Evolutionary conservation across 2,888 invertebrate genomes (phyloP), one percentile per base, ranked within the genome.

Genomic region (Malthinus seriepunctatus): DNA sequence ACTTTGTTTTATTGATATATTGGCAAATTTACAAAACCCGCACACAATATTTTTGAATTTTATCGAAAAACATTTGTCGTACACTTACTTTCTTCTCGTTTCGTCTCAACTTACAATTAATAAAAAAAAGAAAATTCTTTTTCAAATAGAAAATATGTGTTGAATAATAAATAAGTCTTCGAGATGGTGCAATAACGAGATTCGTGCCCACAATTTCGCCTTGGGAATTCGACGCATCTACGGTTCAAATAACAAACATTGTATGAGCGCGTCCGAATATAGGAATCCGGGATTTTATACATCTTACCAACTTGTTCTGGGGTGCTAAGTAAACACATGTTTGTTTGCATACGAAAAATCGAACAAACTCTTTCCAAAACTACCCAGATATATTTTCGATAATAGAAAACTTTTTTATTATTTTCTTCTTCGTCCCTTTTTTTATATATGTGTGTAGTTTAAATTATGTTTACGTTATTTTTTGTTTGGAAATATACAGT

Each of bases 301-400:
- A 69, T 71, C 70, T 69, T 71, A 62, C 68, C 63, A 70, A 71
- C 69, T 72, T 71, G 71, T 70, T 72, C 72, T 23, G 65, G 68
- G 66, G 67, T 69, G 65, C 70, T 73, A 67, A 69, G 72, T 69
- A 73, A 74, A 74, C 68, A 72, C 68, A 68, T 71, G 72, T 69
- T 71, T 74, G 72, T 72, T 72, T 72, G 69, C 69, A 67, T 70
- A 71, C 67, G 66, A 70, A 72, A 72, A 72, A 72, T 73, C 69
- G 70, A 70, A 70, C 61, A 63, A 64, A 68, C 70, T 70, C 65
- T 60, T 67, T 63, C 67, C 64, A 66, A 23, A 23, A 64, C 63
- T 64, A 63, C 52, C 32, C 48, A 56, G 50, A 55, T 60, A 57
- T 55, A 23, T 23, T 23, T 47, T 51, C 56, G 56, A 42, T 15